Evolutionary conservation across 2,797 vertebrate species (phyloP).

Genomic region (Danio albolineatus): DNA sequence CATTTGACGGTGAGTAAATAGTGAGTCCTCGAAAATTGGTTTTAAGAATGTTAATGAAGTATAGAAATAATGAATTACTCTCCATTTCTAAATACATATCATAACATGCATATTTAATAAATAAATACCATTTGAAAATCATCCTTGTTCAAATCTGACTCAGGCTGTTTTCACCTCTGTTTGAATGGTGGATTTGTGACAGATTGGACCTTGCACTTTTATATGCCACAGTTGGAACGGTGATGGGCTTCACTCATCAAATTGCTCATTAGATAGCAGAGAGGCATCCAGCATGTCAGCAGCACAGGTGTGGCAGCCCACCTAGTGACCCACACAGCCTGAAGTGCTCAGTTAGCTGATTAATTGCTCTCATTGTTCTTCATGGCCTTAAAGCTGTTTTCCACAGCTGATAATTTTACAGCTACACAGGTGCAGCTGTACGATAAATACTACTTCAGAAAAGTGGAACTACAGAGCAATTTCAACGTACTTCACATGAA

Average conservation of each 20-base stretch:
- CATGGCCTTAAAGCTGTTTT: slow-evolving; percentile 46
- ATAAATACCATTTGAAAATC: too few species aligned
- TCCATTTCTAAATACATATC: too few species aligned
- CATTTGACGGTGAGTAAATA: too few species aligned
- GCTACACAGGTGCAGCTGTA: neutral
- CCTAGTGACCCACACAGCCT: slow-evolving; percentile 47
- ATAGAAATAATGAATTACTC: too few species aligned
- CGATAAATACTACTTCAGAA: slow-evolving; percentile 24
- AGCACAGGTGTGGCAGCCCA: slow-evolving; percentile 52
- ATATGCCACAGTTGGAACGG: slow-evolving; percentile 63
- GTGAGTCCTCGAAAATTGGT: too few species aligned
- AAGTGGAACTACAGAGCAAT: neutral
- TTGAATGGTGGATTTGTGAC: slow-evolving; percentile 45
- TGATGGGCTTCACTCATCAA: slow-evolving; percentile 66
- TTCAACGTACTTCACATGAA: neutral
- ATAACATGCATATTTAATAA: too few species aligned
- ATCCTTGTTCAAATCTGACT: slow-evolving; percentile 50
- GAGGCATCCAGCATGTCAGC: slow-evolving; percentile 61
- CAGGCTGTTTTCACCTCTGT: slow-evolving; percentile 46
- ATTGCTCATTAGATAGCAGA: slow-evolving; percentile 58
- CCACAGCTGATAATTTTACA: slow-evolving; percentile 45
- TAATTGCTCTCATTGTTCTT: slow-evolving; percentile 54
- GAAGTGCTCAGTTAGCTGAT: slow-evolving; percentile 51
- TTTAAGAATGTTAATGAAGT: too few species aligned
- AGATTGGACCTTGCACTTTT: slow-evolving; percentile 54